Conservation (phyloP, 2,888 invertebrate species). For the Hirtodrosophila duncani region DNA sequence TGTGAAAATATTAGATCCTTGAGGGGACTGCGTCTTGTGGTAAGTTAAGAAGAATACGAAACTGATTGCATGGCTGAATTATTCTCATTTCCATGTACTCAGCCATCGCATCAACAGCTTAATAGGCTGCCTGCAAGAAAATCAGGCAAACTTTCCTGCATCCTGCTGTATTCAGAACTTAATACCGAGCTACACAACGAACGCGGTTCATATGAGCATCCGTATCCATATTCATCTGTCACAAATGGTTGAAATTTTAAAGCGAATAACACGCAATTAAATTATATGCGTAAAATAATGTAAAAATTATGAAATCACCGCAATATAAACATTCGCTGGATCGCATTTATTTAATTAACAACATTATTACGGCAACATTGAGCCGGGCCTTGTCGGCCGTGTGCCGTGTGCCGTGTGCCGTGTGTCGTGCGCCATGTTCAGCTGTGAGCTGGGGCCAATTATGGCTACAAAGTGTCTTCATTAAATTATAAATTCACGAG, state of each 20-base stretch:
- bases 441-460: slow-evolving; percentile 58
- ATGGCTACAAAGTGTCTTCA: slow-evolving; percentile 73
- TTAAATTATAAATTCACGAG: slow-evolving; percentile 68
- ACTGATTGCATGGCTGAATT: no score
- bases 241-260: slow-evolving; percentile 16
- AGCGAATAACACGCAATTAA: slow-evolving; percentile 32
- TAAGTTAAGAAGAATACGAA: no score
- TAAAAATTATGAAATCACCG: slow-evolving; percentile 40
- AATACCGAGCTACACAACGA: slow-evolving; percentile 11
- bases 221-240: slow-evolving; percentile 3
- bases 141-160: no score
- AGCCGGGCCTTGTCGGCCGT: neutral
- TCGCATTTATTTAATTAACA: slow-evolving; percentile 71
- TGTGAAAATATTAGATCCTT: no score
- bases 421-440: no score
- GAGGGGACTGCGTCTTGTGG: no score
- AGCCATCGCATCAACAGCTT: no score
- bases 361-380: slow-evolving; percentile 58
- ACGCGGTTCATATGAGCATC: slow-evolving; percentile 1
- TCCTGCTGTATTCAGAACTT: slow-evolving; percentile 2
- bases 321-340: slow-evolving; percentile 48
- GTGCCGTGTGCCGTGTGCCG: no score
- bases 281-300: slow-evolving; percentile 23
- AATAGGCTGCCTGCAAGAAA: no score
- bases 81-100: no score